phyloP scores from a whole-genome alignment of 2,797 vertebrate species.

The Crenuchus spilurus region DNA sequence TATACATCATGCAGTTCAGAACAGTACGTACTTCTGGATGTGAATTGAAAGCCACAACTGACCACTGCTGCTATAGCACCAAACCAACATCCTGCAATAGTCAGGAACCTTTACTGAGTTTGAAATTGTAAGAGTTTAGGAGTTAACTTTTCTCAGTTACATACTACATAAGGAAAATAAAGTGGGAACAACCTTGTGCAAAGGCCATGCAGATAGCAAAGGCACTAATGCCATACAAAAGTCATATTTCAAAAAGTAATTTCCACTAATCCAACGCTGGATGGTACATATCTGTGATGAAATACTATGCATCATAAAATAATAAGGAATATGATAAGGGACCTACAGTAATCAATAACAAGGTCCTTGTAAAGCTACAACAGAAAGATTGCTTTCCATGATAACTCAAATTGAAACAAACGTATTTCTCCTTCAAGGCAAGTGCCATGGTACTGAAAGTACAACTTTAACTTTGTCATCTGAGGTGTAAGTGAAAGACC shows the following conservation, averaged over 20 bases:
- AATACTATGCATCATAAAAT: constrained; percentile 28
- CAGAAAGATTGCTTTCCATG: neutral
- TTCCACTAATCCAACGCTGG: neutral
- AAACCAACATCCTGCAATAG: neutral
- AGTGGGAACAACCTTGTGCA: constrained; percentile 28
- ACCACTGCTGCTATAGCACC: no score
- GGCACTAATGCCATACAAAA: neutral
- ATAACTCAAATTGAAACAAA: constrained; percentile 26
- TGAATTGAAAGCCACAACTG: no score
- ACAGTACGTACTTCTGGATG: no score
- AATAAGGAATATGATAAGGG: constrained; percentile 29
- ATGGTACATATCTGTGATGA: neutral
- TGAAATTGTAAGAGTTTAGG: neutral
- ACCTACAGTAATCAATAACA: neutral
- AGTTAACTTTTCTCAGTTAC: neutral
- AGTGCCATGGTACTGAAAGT: neutral
- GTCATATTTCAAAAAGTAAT: constrained; percentile 10
- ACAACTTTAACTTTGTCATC: neutral
- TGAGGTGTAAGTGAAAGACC: neutral
- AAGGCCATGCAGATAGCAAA: constrained; percentile 36
- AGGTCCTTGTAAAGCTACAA: constrained; percentile 6
- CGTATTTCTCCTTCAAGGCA: constrained; percentile 17
- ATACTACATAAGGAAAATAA: no score
- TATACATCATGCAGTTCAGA: no score
- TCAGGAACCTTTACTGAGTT: neutral